Conservation (phyloP, 1,140 invertebrate species). For the Cyphomyrmex costatus region DNA sequence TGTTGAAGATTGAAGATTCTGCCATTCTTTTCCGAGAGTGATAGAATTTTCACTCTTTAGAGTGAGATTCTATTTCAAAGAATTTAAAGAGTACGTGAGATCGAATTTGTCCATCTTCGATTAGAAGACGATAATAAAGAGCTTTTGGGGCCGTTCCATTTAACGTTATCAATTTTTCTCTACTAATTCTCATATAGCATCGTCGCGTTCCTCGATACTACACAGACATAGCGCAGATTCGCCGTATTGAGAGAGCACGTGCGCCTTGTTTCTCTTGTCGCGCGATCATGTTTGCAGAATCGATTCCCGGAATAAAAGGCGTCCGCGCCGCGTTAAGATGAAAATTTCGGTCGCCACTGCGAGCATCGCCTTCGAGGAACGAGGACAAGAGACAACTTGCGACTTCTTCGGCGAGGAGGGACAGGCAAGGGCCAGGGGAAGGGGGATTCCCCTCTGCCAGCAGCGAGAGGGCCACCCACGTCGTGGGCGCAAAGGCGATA, state of each 20-base stretch:
- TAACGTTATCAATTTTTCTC: slow-evolving; percentile 6
- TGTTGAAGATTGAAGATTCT: too few species aligned
- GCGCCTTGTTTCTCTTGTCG: neutral
- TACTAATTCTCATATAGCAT: neutral
- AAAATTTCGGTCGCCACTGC: slow-evolving; percentile 53
- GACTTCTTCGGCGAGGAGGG: slow-evolving; percentile 61
- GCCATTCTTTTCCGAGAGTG: too few species aligned
- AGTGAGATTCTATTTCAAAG: too few species aligned
- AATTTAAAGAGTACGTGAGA: neutral
- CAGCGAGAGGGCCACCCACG: slow-evolving; percentile 84
- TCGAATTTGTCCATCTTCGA: neutral
- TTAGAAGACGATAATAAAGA: neutral
- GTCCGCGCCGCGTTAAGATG: slow-evolving; percentile 41
- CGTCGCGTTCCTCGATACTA: neutral
- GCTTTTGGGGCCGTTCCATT: slow-evolving; percentile 19
- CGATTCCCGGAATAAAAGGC: slow-evolving; percentile 35
- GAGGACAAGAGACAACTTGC: slow-evolving; percentile 77
- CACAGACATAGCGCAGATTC: neutral
- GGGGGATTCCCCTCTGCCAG: slow-evolving; percentile 74
- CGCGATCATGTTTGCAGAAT: slow-evolving; percentile 24
- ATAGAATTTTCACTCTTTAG: too few species aligned
- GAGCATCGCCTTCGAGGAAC: slow-evolving; percentile 63
- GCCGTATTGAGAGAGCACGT: neutral
- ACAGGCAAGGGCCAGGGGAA: slow-evolving; percentile 61
- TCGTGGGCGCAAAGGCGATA: slow-evolving; percentile 86